Evolutionary conservation across 2,113 vertebrate species (phyloP).

Genomic region (Colistium nudipinnis): DNA sequence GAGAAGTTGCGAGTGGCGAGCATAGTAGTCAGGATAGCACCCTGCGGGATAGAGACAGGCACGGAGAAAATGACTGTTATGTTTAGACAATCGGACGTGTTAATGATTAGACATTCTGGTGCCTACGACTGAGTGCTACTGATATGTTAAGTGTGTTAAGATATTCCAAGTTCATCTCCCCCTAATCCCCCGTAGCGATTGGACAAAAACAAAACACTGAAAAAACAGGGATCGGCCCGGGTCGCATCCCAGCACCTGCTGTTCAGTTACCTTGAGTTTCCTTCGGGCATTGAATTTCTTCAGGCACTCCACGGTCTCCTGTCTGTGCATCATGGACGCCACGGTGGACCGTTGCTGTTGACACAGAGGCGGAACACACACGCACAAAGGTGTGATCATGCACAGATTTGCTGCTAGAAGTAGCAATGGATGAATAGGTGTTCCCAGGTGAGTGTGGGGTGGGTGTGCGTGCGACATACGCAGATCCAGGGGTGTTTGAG

Average conservation of each 20-base stretch:
- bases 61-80: background rate
- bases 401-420: no score
- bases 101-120: background rate
- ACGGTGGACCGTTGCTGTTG: constrained; percentile 96
- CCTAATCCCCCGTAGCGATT: background rate
- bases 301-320: constrained; percentile 97
- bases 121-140: background rate
- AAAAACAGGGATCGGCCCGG: no score
- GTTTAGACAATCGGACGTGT: background rate
- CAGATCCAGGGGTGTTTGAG: constrained; percentile 99
- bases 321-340: constrained; percentile 98
- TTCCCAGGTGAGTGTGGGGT: background rate
- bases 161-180: background rate
- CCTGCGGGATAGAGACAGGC: constrained; percentile 76
- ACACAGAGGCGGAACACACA: no score
- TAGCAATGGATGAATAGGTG: background rate
- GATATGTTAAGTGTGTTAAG: no score
- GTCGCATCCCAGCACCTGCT: no score
- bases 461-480: constrained; percentile 78
- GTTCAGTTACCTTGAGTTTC: constrained; percentile 90
- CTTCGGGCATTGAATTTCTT: constrained; percentile 98
- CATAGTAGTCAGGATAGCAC: constrained; percentile 97
- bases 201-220: background rate
- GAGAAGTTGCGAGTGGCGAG: constrained; percentile 98
- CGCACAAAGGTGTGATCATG: no score